Evolutionary conservation across 2,888 invertebrate species (phyloP), one percentile per base, ranked within the genome.

Genomic region (Cataglyphis cursor): DNA sequence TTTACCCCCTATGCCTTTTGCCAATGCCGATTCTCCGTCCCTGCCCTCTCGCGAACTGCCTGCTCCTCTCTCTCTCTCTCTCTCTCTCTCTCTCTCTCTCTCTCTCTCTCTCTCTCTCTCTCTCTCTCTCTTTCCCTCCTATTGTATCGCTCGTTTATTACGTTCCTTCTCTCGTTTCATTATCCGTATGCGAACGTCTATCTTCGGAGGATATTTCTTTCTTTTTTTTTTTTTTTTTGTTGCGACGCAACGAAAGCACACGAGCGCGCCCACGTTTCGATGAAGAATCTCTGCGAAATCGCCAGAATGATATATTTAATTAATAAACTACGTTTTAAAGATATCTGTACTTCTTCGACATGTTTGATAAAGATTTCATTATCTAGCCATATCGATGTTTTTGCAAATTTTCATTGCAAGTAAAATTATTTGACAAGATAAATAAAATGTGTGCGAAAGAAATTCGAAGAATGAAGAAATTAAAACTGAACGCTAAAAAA

Each of bases 131-230:
- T 85, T 74, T 84, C 84, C 65, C 82, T 81, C 65, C 70, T 51
- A 65, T 81, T 84, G 84, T 59, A 75, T 82, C 80, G 87, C 90
- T 87, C 87, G 90, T 89, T 91, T 90, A 92, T 92, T 93, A 85
- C 91, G 81, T 90, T 88, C 85, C 87, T 83, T 89, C 89, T 89
- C 90, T 91, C 89, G 89, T 88, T 85, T 85, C 90, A 87, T 88
- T 88, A 91, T 91, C 90, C 90, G 87, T 90, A 85, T 88, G 62
- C 70, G 66, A 64, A 59, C 86, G 85, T 82, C 84, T 87, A 72
- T 80, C 31, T 35, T 31, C 44, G 59, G 78, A 48, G 31, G 70
- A 81, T 85, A 85, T 87, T 48, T 44, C 84, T 83, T 72, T 73
- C 62, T 81, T 88, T 87, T 41, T 41, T 85, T 83, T 68, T 73